phyloP scores from a whole-genome alignment of 2,113 vertebrate species.

The Cricetomys ansorgei region DNA sequence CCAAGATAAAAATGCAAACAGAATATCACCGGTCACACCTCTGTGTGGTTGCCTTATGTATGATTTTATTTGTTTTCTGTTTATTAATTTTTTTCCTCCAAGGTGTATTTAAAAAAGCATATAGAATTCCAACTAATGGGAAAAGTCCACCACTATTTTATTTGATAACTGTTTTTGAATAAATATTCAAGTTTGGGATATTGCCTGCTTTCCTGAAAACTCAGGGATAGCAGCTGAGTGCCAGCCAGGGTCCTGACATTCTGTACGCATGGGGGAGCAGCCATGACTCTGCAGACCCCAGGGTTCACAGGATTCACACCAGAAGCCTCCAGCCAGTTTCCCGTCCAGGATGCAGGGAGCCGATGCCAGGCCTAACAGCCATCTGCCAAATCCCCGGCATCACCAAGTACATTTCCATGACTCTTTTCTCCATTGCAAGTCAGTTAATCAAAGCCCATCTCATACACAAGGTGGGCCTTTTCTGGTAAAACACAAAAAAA shows the following conservation, averaged over 20 bases:
- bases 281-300: background rate
- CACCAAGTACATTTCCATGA: conserved; percentile 66
- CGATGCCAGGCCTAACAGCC: conserved; percentile 32
- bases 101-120: background rate
- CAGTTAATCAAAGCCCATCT: conserved; percentile 85
- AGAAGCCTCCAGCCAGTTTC: background rate
- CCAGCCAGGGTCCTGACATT: background rate
- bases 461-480: conserved; percentile 85
- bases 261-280: too few species aligned
- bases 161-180: background rate
- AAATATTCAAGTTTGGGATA: conserved; percentile 10
- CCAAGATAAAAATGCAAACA: background rate
- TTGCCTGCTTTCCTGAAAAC: background rate
- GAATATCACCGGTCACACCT: background rate
- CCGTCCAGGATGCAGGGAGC: fast-evolving
- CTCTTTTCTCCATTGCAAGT: conserved; percentile 81
- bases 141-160: background rate
- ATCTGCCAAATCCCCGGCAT: conserved; percentile 74
- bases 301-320: background rate
- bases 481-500: conserved; percentile 89
- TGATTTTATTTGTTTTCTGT: conserved; percentile 19
- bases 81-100: background rate
- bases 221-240: background rate
- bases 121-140: background rate
- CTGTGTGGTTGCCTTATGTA: background rate